Evolutionary conservation across 2,888 invertebrate genomes (phyloP).

Genomic region (Drosophila imparisetae): DNA sequence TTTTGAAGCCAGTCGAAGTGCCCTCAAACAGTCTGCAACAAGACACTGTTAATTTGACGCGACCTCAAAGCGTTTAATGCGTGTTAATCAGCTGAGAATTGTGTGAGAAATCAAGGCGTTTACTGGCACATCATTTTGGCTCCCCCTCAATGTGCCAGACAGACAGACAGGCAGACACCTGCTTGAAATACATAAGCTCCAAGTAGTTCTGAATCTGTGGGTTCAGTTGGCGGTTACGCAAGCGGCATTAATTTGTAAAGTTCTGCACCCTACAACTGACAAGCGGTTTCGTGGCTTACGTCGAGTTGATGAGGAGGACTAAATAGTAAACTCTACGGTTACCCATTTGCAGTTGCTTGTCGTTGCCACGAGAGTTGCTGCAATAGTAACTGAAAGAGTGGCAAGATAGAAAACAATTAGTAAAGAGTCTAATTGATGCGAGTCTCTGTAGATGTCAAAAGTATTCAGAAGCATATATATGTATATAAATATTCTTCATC

Average conservation of each 20-base stretch:
- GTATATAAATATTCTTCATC: background rate
- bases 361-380: background rate
- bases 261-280: conserved; percentile 42
- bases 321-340: conserved; percentile 36
- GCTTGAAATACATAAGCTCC: conserved; percentile 21
- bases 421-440: background rate
- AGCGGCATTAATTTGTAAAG: conserved; percentile 63
- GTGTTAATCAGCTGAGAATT: conserved; percentile 68
- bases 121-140: conserved; percentile 16
- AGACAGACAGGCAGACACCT: conserved; percentile 27
- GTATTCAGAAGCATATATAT: background rate
- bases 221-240: conserved; percentile 62
- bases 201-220: conserved; percentile 46
- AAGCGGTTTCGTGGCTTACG: conserved; percentile 63
- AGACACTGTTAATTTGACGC: conserved; percentile 61
- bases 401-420: background rate
- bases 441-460: background rate
- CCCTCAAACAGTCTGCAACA: conserved; percentile 14
- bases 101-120: conserved; percentile 63
- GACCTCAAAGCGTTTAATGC: conserved; percentile 38
- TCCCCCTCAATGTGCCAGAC: conserved; percentile 6
- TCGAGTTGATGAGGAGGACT: conserved; percentile 9
- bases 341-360: background rate
- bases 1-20: conserved; percentile 19
- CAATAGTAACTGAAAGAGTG: background rate